Conservation (phyloP, 2,797 vertebrate genomes). For the Lates japonicus region DNA sequence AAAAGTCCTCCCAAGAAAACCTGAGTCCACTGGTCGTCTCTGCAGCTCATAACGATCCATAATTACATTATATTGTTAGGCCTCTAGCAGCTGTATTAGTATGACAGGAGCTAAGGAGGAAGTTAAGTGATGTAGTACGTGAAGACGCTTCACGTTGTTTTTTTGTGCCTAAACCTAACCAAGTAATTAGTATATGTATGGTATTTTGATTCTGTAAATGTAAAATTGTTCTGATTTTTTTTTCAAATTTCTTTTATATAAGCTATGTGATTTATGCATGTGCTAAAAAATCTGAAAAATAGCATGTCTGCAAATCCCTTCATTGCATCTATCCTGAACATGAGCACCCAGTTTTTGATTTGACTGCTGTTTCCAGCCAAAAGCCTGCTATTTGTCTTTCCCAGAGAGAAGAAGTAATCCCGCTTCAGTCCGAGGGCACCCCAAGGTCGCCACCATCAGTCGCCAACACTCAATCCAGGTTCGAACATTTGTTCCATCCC, state of each 20-base stretch:
- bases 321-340: not conserved
- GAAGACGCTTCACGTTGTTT: no score
- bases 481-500: slow-evolving; percentile 68
- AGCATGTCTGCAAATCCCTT: slow-evolving; percentile 3
- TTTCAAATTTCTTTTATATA: not conserved
- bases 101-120: no score
- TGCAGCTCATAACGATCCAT: no score
- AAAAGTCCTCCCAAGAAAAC: no score
- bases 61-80: no score
- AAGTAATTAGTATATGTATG: not conserved
- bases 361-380: slow-evolving; percentile 28
- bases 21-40: no score
- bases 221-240: not conserved
- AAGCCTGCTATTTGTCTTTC: slow-evolving; percentile 52
- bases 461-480: slow-evolving; percentile 62
- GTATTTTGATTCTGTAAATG: not conserved
- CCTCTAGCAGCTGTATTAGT: no score
- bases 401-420: slow-evolving; percentile 59
- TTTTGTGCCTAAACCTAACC: no score
- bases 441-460: slow-evolving; percentile 65
- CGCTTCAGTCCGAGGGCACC: slow-evolving; percentile 28
- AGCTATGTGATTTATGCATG: not conserved
- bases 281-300: not conserved
- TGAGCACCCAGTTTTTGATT: slow-evolving; percentile 26
- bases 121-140: no score